Evolutionary conservation across 2,888 invertebrate species (phyloP).

Genomic region (Andrena fulva): DNA sequence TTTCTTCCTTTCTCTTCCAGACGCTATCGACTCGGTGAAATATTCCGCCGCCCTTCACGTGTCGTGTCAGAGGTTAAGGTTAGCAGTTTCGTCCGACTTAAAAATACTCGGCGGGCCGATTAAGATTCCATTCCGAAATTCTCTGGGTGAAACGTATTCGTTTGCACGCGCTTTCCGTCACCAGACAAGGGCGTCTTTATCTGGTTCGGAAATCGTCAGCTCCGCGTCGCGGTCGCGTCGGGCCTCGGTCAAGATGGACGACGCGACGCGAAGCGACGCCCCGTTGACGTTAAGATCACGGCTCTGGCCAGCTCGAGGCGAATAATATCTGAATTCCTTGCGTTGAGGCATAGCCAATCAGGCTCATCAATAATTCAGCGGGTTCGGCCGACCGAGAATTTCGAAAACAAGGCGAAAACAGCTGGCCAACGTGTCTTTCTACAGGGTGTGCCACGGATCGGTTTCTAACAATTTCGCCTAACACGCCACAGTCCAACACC

Average conservation of each 20-base stretch:
- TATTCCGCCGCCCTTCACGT: conserved; percentile 26
- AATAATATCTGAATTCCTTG: conserved; percentile 72
- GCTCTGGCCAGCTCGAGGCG: conserved; percentile 33
- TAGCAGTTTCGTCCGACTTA: conserved; percentile 6
- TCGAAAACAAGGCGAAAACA: conserved; percentile 73
- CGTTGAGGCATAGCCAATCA: conserved; percentile 61
- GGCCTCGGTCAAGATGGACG: conserved; percentile 61
- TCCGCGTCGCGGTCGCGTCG: conserved; percentile 28
- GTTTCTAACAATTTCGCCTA: neutral
- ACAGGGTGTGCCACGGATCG: conserved; percentile 28
- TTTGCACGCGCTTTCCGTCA: conserved; percentile 57
- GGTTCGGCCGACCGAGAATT: conserved; percentile 66
- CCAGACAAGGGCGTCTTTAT: conserved; percentile 49
- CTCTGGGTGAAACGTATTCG: conserved; percentile 39
- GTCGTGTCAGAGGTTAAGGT: conserved; percentile 40
- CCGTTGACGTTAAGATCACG: conserved; percentile 60
- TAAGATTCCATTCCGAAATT: conserved; percentile 54
- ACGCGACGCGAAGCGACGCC: conserved; percentile 16
- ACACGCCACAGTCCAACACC: too few relatives aligned
- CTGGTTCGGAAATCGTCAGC: conserved; percentile 59
- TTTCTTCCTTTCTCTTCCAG: neutral
- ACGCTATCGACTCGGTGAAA: neutral
- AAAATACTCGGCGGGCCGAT: conserved; percentile 43
- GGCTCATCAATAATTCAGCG: conserved; percentile 78
- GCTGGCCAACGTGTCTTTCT: conserved; percentile 21